Percentiles rank a stretch among this genome's conserved stretches.
phyloP scores from a whole-genome alignment of 1,140 invertebrate species.

The Drosophila sp. region DNA sequence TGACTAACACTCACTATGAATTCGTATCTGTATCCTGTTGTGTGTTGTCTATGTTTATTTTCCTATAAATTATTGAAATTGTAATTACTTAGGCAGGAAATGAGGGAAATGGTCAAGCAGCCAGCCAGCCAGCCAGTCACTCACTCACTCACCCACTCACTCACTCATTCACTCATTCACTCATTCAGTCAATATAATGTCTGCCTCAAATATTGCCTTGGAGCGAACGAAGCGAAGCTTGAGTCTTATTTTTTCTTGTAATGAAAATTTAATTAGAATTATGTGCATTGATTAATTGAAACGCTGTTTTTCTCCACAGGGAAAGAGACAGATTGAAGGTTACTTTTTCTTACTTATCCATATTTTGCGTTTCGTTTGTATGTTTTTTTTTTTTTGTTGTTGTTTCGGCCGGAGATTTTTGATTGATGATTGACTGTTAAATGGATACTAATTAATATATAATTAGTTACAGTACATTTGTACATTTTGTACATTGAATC shows the following conservation, averaged over 20 bases:
- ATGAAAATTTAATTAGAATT: slow-evolving; percentile 74
- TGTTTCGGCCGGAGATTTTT: slow-evolving; percentile 20
- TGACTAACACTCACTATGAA: neutral
- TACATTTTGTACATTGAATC: slow-evolving; percentile 18
- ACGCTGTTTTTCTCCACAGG: neutral
- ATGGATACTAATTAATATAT: slow-evolving; percentile 65
- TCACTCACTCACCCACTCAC: neutral
- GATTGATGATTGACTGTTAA: slow-evolving; percentile 62
- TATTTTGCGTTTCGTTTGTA: slow-evolving; percentile 27
- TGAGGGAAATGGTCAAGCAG: slow-evolving; percentile 45
- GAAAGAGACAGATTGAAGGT: neutral
- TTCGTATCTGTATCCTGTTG: slow-evolving; percentile 34
- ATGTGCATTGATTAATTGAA: slow-evolving; percentile 54
- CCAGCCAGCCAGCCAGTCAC: slow-evolving; percentile 17
- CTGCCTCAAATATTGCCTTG: slow-evolving; percentile 4
- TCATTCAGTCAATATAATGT: neutral
- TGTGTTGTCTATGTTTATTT: slow-evolving; percentile 58
- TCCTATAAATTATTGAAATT: slow-evolving; percentile 78
- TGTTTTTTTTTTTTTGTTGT: neutral
- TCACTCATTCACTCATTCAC: neutral
- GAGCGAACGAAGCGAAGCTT: neutral
- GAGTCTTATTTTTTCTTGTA: slow-evolving; percentile 32
- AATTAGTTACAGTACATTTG: slow-evolving; percentile 45
- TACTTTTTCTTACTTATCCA: slow-evolving; percentile 33
- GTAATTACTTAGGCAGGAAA: slow-evolving; percentile 73